These are phyloP conservation scores for Plectropomus leopardus DNA, from an alignment of 2,113 vertebrate genomes.

Conservation along the genomic window DNA sequence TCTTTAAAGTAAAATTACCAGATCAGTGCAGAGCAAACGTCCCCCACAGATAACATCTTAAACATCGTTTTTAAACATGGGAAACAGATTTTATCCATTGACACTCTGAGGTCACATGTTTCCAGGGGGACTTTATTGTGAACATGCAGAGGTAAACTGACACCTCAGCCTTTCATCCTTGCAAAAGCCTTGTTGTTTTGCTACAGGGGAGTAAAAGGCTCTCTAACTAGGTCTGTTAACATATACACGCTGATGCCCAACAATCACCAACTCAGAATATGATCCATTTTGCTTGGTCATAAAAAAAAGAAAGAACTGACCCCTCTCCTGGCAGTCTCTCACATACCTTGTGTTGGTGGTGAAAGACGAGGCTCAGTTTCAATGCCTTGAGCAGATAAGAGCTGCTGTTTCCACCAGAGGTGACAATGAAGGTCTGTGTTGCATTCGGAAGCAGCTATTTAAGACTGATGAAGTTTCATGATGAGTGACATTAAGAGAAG, in stretches of 20 bases:
- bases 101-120: constrained; percentile 55
- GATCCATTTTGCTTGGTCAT: constrained; percentile 39
- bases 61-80: constrained; percentile 45
- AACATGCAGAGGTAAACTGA: constrained; percentile 73
- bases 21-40: background rate
- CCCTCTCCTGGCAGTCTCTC: constrained; percentile 34
- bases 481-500: constrained; percentile 38
- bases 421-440: constrained; percentile 70
- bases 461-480: constrained; percentile 46
- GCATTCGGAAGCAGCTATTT: constrained; percentile 31
- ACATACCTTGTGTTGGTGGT: constrained; percentile 45
- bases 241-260: constrained; percentile 21
- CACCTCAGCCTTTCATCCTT: constrained; percentile 72
- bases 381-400: constrained; percentile 59
- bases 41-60: constrained; percentile 28
- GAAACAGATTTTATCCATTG: constrained; percentile 59
- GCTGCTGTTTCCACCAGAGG: constrained; percentile 39
- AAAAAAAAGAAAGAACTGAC: constrained; percentile 17
- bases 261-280: constrained; percentile 36
- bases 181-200: constrained; percentile 71
- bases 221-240: constrained; percentile 43
- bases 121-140: constrained; percentile 74
- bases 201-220: constrained; percentile 35
- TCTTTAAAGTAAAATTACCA: background rate
- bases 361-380: constrained; percentile 68